These are phyloP conservation scores for Pilophorus perplexus DNA, from an alignment of 2,888 invertebrate genomes.

Conservation along the genomic window DNA sequence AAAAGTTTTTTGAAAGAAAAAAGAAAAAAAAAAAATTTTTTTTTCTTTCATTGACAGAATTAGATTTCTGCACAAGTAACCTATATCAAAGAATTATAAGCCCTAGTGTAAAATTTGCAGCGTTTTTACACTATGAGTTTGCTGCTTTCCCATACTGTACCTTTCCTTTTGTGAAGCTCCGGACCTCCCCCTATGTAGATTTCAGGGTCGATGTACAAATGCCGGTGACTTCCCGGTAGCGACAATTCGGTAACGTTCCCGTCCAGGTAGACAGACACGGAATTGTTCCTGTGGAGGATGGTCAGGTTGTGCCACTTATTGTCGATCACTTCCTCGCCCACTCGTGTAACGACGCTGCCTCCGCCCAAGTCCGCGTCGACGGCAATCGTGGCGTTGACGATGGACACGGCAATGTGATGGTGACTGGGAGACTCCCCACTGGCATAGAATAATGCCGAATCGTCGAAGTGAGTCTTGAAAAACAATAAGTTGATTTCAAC, in stretches of 20 bases:
- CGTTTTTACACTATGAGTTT: too few species aligned
- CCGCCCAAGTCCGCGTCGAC: conserved; percentile 84
- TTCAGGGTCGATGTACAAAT: conserved; percentile 88
- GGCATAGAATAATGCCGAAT: conserved; percentile 88
- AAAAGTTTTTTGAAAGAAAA: too few species aligned
- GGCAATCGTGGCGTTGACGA: conserved; percentile 77
- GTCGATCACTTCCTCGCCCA: conserved; percentile 69
- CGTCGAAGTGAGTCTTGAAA: conserved; percentile 79
- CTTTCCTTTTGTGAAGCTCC: conserved; percentile 73
- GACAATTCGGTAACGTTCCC: conserved; percentile 65
- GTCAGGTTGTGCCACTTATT: conserved; percentile 85
- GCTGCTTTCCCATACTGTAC: too few species aligned
- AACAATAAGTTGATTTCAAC: too few species aligned
- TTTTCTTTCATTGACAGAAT: too few species aligned
- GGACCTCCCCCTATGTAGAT: conserved; percentile 90
- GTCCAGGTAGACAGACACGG: conserved; percentile 73
- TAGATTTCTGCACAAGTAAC: too few species aligned
- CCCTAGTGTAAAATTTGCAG: too few species aligned
- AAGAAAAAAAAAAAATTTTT: too few species aligned
- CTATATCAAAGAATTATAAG: too few species aligned
- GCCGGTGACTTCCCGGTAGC: conserved; percentile 60
- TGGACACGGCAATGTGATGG: conserved; percentile 85
- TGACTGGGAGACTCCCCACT: conserved; percentile 86
- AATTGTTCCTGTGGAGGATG: conserved; percentile 73
- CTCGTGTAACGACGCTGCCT: conserved; percentile 66